Conservation (phyloP, 2,113 vertebrate species). For the Notothenia rossii region DNA sequence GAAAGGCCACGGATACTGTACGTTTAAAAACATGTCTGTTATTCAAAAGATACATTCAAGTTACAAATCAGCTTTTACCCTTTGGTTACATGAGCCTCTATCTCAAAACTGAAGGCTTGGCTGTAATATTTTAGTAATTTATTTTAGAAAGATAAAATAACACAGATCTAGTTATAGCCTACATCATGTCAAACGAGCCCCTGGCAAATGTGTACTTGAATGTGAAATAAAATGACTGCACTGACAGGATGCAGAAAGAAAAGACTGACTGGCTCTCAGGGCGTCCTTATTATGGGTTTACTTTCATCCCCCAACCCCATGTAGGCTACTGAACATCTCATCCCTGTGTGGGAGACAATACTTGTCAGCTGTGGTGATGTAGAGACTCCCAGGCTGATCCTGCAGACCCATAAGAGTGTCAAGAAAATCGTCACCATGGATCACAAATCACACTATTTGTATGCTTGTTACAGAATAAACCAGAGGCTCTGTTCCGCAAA, state of each 20-base stretch:
- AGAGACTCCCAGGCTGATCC: conserved; percentile 9
- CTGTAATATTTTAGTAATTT: not conserved
- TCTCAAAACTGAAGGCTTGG: not conserved
- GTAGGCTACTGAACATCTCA: conserved; percentile 5
- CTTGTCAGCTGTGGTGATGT: conserved; percentile 46
- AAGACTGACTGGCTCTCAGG: not conserved
- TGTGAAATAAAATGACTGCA: not conserved
- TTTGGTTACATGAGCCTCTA: conserved; percentile 2
- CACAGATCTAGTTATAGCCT: conserved; percentile 7
- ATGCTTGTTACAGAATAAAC: conserved; percentile 43
- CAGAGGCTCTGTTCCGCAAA: not conserved
- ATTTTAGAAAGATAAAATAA: not conserved
- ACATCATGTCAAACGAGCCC: not conserved
- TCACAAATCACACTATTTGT: conserved; percentile 12
- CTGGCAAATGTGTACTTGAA: not conserved
- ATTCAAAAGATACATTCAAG: not conserved
- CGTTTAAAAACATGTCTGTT: not conserved
- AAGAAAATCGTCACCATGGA: not conserved
- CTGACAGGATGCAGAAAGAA: not conserved
- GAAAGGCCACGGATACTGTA: not conserved
- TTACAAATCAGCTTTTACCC: conserved; percentile 5
- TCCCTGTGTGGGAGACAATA: conserved; percentile 42
- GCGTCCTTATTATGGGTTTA: conserved; percentile 12
- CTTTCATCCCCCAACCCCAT: conserved; percentile 27
- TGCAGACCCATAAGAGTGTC: not conserved